Conservation (phyloP, 2,797 vertebrate species). For the Cirrhinus mrigala region DNA sequence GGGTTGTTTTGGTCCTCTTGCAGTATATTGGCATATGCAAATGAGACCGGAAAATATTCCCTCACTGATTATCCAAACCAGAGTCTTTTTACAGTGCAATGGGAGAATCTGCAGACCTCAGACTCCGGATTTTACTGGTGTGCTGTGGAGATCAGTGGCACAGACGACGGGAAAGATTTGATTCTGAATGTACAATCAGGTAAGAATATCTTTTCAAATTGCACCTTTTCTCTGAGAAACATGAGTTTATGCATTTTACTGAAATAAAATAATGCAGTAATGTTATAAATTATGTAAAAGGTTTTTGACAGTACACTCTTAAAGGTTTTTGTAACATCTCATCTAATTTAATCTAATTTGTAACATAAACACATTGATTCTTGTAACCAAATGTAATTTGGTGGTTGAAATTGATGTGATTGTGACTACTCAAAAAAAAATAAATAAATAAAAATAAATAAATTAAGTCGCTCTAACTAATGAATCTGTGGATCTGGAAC, state of each 20-base stretch:
- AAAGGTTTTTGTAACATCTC: too few relatives aligned
- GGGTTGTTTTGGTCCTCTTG: background rate
- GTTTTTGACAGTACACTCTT: too few relatives aligned
- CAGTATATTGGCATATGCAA: conserved; percentile 2
- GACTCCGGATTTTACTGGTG: conserved; percentile 46
- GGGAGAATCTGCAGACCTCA: background rate
- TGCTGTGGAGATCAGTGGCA: conserved; percentile 19
- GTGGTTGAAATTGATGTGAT: too few relatives aligned
- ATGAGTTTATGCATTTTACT: background rate
- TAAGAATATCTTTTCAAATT: conserved; percentile 1
- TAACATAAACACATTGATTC: too few relatives aligned
- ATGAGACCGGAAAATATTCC: background rate
- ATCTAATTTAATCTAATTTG: too few relatives aligned
- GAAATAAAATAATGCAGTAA: too few relatives aligned
- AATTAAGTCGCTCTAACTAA: too few relatives aligned
- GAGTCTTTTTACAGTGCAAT: conserved; percentile 46
- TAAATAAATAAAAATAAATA: too few relatives aligned
- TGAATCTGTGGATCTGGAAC: too few relatives aligned
- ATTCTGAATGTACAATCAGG: conserved; percentile 32
- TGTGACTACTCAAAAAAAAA: too few relatives aligned
- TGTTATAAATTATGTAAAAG: too few relatives aligned
- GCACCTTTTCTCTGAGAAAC: background rate
- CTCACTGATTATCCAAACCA: conserved; percentile 40
- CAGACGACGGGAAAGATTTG: background rate
- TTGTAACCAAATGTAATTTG: too few relatives aligned